A percentile compares a stretch with the other conserved stretches of the same genome.
These are phyloP conservation scores for Andrena bicolor DNA, from an alignment of 2,888 invertebrate species.

Conservation along the genomic window DNA sequence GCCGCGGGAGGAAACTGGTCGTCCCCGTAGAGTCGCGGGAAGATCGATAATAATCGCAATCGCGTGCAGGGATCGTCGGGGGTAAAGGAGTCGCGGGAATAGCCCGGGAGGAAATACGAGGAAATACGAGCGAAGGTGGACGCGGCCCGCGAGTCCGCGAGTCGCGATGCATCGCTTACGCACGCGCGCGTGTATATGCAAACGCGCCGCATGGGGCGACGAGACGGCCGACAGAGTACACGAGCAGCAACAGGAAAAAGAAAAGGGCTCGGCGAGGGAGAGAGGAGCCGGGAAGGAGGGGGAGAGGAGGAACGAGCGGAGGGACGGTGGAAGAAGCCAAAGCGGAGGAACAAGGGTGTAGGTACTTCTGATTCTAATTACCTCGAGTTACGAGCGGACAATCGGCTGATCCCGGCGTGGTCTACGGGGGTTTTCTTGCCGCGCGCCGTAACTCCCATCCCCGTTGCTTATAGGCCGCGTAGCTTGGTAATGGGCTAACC, in stretches of 20 bases:
- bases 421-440: slow-evolving; percentile 60
- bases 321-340: slow-evolving; percentile 39
- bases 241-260: slow-evolving; percentile 53
- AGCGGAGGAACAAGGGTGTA: slow-evolving; percentile 58
- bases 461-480: slow-evolving; percentile 68
- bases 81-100: slow-evolving; percentile 10
- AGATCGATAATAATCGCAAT: slow-evolving; percentile 65
- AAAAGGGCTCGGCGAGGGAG: slow-evolving; percentile 29
- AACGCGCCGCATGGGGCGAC: slow-evolving; percentile 73
- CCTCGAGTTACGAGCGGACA: slow-evolving; percentile 73
- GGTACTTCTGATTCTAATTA: slow-evolving; percentile 76
- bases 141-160: slow-evolving; percentile 10
- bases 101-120: slow-evolving; percentile 24
- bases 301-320: slow-evolving; percentile 39
- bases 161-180: slow-evolving; percentile 61
- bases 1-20: slow-evolving; percentile 40
- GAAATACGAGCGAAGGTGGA: slow-evolving; percentile 24
- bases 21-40: slow-evolving; percentile 48
- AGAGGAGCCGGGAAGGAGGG: slow-evolving; percentile 4
- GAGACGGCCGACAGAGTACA: slow-evolving; percentile 69
- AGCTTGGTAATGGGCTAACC: slow-evolving; percentile 55
- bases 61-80: slow-evolving; percentile 49
- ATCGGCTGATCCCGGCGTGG: slow-evolving; percentile 64
- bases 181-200: slow-evolving; percentile 71
- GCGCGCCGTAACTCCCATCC: slow-evolving; percentile 60